Base-by-base conservation (phyloP, 2,113 vertebrate species). In the Pyxicephalus adspersus region DNA sequence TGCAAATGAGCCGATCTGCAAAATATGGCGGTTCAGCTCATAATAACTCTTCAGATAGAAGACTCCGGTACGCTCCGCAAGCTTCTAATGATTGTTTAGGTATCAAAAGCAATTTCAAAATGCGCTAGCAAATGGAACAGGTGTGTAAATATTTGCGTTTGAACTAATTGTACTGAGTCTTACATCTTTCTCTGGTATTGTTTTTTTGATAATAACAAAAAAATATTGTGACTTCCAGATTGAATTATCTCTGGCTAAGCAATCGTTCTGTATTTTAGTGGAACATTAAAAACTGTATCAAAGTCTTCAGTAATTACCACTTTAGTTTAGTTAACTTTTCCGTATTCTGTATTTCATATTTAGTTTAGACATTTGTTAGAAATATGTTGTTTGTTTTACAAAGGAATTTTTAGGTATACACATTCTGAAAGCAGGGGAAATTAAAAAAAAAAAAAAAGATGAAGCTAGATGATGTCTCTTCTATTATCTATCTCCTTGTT, bases 1-100 rank as follows among this genome's bases (percentile, higher is more conserved):
- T 75, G 54, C 71, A 75, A 73, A 75, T 82, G 71, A 61, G 51
- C 29, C 9, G 63, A 66, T 82, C 51, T 29, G 71, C 51, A 65
- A 45, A 71, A 58, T 57, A 74, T 23, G 28, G 50, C 15, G 28
- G 26, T 54, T 31, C 26, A 58, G 18, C 61, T 66, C 52, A 50
- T 75, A 68, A 70, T 61, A 70, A 28, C 5, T 65, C 52, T 60
- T 70, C 57, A 26, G 20, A 17, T 25, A 38, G 29, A 22, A 58
- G 16, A 20, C 64, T 17, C 13, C 13, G 17, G 2, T 20, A 4
- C n/a, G 22, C 63, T 57, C 51, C 9, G 18, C 5, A 3, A 25
- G 51, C 60, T 81, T 38, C 6, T 18, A 17, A 19, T 5, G 34
- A 60, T 58, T 74, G 80, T 66, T 55, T 58, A 22, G 29, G 66